Base-by-base conservation (phyloP, 53 echinoderm and acorn worm species). In the Apostichopus leukothele region DNA sequence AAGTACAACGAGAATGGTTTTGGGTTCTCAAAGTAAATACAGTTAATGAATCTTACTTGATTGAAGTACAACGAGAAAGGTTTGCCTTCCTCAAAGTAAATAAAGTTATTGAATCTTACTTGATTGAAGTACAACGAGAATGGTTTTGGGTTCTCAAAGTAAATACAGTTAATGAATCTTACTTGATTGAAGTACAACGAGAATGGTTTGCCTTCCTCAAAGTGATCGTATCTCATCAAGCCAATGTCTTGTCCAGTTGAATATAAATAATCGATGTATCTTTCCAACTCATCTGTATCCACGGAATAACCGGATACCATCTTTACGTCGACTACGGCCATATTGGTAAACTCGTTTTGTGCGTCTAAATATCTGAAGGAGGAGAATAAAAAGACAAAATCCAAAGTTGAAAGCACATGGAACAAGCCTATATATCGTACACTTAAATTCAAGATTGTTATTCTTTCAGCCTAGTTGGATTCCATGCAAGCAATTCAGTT, bases 301-400 rank as follows among this genome's bases (percentile, higher is more conserved):
- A 94, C 94, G 14, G 91, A 50, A 88, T 90, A 96, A 0, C 96
- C 96, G 16, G 96, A 93, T 14, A 92, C 89, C 93, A 96, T 90
- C 86, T 94, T 93, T 50, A 96, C 88, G 60, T 94, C 93, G 55
- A 96, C 86, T 14, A 93, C 90, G 52, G 96, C 96, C 96, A 96
- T 96, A 84, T 91, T 93, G 67, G 96, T 93, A 76, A 73, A 86
- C 14, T 76, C 93, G 39, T 78, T 80, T 11, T 89, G 92, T 14
- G 91, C 83, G 57, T 92, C 93, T 26, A 81, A 83, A 53, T 75
- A 91, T 19, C 84, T 89, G 53, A 11, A 83, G 16, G 16, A 77
- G 16, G 16, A 77, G 27, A 52, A 5, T 77, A 25, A 77, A 77
- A 39, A 39, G 50, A 39, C 3, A 39, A 39, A 39, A 3, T 39